Conservation (phyloP, 2,797 vertebrate species). For the Eidolon dupreanum region DNA sequence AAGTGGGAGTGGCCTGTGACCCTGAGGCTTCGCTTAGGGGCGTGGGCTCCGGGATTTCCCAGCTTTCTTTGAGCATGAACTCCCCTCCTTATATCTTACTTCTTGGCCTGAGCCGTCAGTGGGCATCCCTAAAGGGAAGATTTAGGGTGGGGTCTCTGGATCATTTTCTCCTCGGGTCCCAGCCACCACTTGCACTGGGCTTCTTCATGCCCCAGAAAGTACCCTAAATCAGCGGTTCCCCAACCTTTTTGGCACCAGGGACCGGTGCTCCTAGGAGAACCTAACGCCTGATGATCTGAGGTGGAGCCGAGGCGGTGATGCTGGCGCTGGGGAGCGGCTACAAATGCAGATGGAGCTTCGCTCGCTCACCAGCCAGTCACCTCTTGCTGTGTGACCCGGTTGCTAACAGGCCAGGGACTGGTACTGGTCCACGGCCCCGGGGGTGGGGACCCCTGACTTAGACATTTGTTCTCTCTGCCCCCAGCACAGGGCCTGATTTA, state of each 20-base stretch:
- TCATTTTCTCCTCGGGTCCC: background rate
- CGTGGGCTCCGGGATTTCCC: background rate
- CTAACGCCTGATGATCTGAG: no score
- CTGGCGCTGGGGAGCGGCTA: no score
- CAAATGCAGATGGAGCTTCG: no score
- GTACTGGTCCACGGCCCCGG: no score
- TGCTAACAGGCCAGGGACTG: no score
- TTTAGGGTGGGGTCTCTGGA: rapidly evolving
- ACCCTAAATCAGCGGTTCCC: background rate
- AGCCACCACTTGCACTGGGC: background rate
- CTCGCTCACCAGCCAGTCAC: no score
- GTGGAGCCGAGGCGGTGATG: no score
- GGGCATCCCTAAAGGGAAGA: background rate
- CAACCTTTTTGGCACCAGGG: no score
- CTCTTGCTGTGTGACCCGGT: no score
- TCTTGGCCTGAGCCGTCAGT: background rate
- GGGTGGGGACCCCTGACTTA: no score
- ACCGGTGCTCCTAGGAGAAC: no score
- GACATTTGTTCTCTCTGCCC: background rate
- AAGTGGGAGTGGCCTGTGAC: background rate
- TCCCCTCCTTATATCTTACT: background rate
- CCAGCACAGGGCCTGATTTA: background rate
- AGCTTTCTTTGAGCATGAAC: background rate
- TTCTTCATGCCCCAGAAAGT: background rate
- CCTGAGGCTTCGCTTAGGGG: background rate